Percentiles rank a stretch among this genome's conserved stretches.
These are phyloP conservation scores for Brachionus manjavacas DNA, from an alignment of 1,140 invertebrate species.

Conservation along the genomic window DNA sequence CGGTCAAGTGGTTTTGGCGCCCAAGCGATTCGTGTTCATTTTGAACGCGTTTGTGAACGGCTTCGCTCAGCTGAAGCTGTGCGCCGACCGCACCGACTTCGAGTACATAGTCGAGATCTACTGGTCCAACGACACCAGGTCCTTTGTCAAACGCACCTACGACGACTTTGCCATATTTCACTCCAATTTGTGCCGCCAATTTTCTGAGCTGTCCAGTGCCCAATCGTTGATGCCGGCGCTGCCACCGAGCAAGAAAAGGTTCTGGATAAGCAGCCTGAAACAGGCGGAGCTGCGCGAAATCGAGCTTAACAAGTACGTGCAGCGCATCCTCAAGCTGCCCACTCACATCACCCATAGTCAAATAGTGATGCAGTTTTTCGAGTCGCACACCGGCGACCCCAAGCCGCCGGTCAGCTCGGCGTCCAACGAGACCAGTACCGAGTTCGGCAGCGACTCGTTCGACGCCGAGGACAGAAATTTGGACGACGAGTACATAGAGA, in stretches of 20 bases:
- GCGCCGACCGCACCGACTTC: constrained; percentile 18
- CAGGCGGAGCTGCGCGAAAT: not conserved
- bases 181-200: not conserved
- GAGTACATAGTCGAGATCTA: constrained; percentile 33
- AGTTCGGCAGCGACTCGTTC: not conserved
- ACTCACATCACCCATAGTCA: constrained; percentile 27
- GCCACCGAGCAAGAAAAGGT: not conserved
- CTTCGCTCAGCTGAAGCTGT: constrained; percentile 16
- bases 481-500: not conserved
- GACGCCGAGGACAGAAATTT: not conserved
- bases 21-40: constrained; percentile 30
- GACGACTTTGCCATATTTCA: constrained; percentile 25
- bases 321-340: constrained; percentile 4
- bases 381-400: constrained; percentile 11
- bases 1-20: not conserved
- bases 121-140: constrained; percentile 26
- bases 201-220: not conserved
- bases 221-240: not conserved
- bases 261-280: constrained; percentile 21
- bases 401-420: not conserved
- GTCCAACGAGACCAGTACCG: not conserved
- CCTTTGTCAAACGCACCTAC: constrained; percentile 34
- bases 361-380: constrained; percentile 15
- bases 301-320: constrained; percentile 19
- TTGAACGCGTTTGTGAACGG: constrained; percentile 32